These are phyloP conservation scores for Kryphioiulus occultus DNA, from an alignment of 2,888 invertebrate genomes.

Conservation along the genomic window DNA sequence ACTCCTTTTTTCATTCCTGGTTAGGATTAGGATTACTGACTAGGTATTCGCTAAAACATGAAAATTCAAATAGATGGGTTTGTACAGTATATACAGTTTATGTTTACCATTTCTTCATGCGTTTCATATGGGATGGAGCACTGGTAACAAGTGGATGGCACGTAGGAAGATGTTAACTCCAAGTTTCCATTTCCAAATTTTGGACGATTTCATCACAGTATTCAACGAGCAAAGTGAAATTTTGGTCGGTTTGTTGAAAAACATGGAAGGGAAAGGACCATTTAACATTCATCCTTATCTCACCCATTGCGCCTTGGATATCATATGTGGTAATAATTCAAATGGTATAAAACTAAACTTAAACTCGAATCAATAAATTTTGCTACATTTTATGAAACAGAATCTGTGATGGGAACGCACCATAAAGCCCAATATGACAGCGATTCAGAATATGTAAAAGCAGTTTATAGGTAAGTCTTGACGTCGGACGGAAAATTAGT, in stretches of 20 bases:
- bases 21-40: slow-evolving; percentile 52
- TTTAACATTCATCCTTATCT: neutral
- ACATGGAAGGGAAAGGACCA: neutral
- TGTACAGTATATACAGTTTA: too few relatives aligned
- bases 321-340: neutral
- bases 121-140: too few relatives aligned
- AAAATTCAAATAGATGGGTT: too few relatives aligned
- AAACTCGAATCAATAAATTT: too few relatives aligned
- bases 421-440: neutral
- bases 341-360: neutral
- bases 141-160: neutral
- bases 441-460: neutral
- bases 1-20: slow-evolving; percentile 51
- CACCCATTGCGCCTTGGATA: neutral
- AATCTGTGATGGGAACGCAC: neutral
- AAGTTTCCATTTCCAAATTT: neutral
- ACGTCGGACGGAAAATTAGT: too few relatives aligned
- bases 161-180: neutral
- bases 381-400: neutral
- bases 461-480: neutral
- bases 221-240: neutral
- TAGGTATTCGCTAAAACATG: slow-evolving; percentile 42
- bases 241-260: neutral
- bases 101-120: too few relatives aligned
- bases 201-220: neutral